These are phyloP conservation scores for Ibidorhyncha struthersii DNA, from an alignment of 2,113 vertebrate genomes.

Conservation along the genomic window DNA sequence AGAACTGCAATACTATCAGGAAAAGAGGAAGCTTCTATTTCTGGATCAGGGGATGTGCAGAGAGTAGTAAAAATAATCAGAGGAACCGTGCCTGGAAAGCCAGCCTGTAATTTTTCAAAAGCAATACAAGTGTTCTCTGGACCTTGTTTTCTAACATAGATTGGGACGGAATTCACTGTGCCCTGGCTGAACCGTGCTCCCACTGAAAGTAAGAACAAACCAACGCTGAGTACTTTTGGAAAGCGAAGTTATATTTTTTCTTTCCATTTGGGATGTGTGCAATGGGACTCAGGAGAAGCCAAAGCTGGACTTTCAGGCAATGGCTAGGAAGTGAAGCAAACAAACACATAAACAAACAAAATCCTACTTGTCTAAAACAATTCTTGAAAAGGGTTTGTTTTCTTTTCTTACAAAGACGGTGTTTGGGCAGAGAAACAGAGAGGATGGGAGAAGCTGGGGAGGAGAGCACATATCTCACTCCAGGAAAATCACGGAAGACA, in stretches of 20 bases:
- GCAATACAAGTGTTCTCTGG: neutral
- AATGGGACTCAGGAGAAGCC: neutral
- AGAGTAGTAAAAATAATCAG: neutral
- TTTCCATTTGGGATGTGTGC: neutral
- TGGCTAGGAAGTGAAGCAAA: neutral
- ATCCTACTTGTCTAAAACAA: neutral
- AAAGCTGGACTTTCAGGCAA: neutral
- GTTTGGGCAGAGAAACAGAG: neutral
- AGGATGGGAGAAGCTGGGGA: neutral
- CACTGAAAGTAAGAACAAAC: neutral
- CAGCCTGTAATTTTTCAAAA: neutral
- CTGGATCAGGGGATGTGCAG: neutral
- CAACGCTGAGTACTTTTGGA: neutral
- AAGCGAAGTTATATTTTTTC: neutral
- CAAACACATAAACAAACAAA: neutral
- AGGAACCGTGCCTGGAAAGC: neutral
- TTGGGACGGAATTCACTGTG: neutral
- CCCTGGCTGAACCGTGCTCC: neutral
- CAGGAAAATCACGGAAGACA: neutral
- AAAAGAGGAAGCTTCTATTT: neutral
- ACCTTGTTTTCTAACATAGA: neutral
- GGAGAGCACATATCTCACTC: neutral
- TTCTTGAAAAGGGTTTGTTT: neutral
- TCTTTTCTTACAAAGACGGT: neutral
- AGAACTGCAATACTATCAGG: neutral